Evolutionary conservation across 2,888 invertebrate species (phyloP), one percentile per base, ranked within the genome.

Genomic region (Amphipoea lucens): DNA sequence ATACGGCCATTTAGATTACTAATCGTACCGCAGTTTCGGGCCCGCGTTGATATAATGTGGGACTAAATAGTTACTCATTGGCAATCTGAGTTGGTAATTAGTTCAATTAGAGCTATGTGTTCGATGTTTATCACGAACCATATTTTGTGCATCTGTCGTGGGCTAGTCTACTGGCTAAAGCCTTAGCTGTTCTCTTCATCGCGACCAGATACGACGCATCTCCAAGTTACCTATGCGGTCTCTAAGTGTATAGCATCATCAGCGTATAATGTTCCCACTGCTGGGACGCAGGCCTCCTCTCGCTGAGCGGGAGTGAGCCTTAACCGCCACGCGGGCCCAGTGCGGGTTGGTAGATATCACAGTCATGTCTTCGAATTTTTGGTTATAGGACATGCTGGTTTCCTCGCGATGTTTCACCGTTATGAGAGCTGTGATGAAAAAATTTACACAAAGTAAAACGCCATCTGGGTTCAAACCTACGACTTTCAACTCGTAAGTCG

Each of bases 1-100:
- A 79, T 42, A 45, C 23, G n/a, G 79, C 23, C 45, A 67, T 82
- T 67, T 36, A 54, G 74, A 82, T 82, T 67, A 54, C 42, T 45
- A 62, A 62, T 67, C 60, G 66, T 42, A 36, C 36, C 20, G 57
- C 60, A 54, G 36, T 54, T 79, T 42, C 2, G 48, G 36, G 42
- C 12, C 17, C 54, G n/a, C n/a, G 48, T 23, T 57, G n/a, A 69
- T 78, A 36, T 54, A 45, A 20, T n/a, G 12, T 79, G 45, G 23
- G 20, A 66, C 81, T 29, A 14, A 51, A 42, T 36, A 65, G 29
- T n/a, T 20, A 54, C 23, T 23, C n/a, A 48, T 57, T 77, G 14
- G 42, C 11, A n/a, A 51, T 60, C 0, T 45, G 29, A 73, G 11
- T 51, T 81, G 9, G 48, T 51, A 48, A 65, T 57, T 65, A 40